These are phyloP conservation scores for Margaritifera margaritifera DNA, from an alignment of 2,888 invertebrate genomes.

Conservation along the genomic window DNA sequence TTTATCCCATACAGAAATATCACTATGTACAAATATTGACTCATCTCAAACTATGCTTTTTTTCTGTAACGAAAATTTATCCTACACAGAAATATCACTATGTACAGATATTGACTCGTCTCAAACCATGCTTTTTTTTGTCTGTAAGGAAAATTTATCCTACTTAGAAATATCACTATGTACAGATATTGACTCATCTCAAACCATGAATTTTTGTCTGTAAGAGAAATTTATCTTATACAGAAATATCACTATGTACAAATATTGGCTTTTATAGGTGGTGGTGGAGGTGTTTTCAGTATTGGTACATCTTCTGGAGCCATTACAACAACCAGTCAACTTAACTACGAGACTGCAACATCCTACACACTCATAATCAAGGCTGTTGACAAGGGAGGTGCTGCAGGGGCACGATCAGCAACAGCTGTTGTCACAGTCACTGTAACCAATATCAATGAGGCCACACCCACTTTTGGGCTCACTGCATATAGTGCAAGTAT, in stretches of 20 bases:
- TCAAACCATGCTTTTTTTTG: too few relatives aligned
- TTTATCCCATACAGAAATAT: too few relatives aligned
- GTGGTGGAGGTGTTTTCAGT: conserved; percentile 32
- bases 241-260: not conserved
- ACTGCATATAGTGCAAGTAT: conserved; percentile 23
- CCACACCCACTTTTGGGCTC: conserved; percentile 45
- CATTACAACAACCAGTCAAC: conserved; percentile 30
- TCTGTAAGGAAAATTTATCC: too few relatives aligned
- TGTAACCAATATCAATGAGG: conserved; percentile 58
- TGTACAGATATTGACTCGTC: too few relatives aligned
- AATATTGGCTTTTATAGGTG: conserved; percentile 18
- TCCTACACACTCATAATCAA: conserved; percentile 43
- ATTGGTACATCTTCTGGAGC: conserved; percentile 39
- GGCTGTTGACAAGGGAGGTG: conserved; percentile 46
- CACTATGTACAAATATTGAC: too few relatives aligned
- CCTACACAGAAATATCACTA: too few relatives aligned
- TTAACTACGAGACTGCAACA: conserved; percentile 51
- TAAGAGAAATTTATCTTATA: too few relatives aligned
- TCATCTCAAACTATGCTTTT: too few relatives aligned
- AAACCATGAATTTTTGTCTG: too few relatives aligned
- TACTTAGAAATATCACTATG: too few relatives aligned
- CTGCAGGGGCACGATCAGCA: conserved; percentile 34
- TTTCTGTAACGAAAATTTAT: too few relatives aligned
- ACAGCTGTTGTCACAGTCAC: conserved; percentile 51
- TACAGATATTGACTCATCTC: too few relatives aligned